Evolutionary conservation across 92 coral and sea anemone genomes (phyloP), one percentile per base, ranked within the genome.

Genomic region (Anthopleura xanthogrammica): DNA sequence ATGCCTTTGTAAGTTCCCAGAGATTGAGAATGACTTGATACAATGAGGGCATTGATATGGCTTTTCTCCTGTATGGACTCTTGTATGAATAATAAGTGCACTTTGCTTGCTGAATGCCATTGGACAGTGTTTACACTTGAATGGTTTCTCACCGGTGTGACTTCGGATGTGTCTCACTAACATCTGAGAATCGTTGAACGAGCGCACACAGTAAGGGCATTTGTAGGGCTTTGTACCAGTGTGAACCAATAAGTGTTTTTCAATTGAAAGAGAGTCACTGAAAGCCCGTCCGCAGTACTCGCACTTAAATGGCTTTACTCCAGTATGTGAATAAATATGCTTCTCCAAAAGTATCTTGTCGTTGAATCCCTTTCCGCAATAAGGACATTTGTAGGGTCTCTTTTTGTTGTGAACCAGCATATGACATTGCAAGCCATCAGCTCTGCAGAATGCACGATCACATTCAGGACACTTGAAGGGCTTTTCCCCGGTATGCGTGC

Each of bases 91-190:
- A 36, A 90, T 83, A 74, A 96, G 92, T 0, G 99, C 99, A 73
- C 99, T 96, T 76, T 92, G 97, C 76, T 96, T 96, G 77, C 96
- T 92, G 89, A 96, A 96, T 10, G 97, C 94, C 99, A 94, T 96
- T 73, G 91, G 94, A 82, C 99, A 96, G 83, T 92, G 90, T 79
- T 84, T 87, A 62, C 99, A 96, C 71, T 94, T 94, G 78, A 92
- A 96, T n/a, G 99, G 97, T 80, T 96, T 96, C 70, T 96, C 97
- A 2, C 99, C 99, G 57, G 98, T 94, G 52, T 96, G 99, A 80
- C 95, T 92, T 78, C 99, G 91, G 60, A 96, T 96, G 77, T 96
- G 99, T 80, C 94, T 90, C 2, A 96, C 97, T 50, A 96, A 82
- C 94, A 91, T 94, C 71, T 89, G 97, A 65, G 97, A 95, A 80